Percentiles rank a stretch among this genome's conserved stretches.
Evolutionary conservation across 2,113 vertebrate genomes (phyloP).

Genomic region (Orthonyx spaldingii): DNA sequence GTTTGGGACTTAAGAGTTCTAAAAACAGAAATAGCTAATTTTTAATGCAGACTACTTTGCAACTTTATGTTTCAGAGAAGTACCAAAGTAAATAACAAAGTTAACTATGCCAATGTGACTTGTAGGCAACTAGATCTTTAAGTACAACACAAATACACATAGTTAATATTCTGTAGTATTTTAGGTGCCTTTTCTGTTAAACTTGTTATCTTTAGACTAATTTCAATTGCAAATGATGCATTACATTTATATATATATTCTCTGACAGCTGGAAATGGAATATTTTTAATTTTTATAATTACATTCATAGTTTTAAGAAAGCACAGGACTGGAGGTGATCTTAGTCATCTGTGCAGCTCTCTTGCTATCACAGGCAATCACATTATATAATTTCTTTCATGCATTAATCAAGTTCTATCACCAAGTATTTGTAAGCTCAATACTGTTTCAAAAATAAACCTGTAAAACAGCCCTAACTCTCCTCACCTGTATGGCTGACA

Average conservation of each 20-base stretch:
- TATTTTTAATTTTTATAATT: background rate
- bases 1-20: background rate
- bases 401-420: background rate
- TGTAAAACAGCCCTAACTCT: background rate
- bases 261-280: background rate
- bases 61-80: background rate
- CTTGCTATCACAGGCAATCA: background rate
- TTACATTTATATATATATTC: background rate
- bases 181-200: background rate
- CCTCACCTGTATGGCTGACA: background rate
- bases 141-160: background rate
- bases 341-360: background rate
- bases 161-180: background rate
- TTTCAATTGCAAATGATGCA: background rate
- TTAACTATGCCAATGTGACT: background rate
- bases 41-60: background rate
- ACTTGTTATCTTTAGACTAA: background rate
- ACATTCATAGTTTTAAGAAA: background rate
- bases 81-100: background rate
- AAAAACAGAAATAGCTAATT: background rate
- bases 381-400: background rate
- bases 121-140: background rate
- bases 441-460: background rate
- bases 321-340: background rate
- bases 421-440: background rate